These are phyloP conservation scores for Epinephelus malabaricus DNA, from an alignment of 2,797 vertebrate genomes.

Conservation along the genomic window DNA sequence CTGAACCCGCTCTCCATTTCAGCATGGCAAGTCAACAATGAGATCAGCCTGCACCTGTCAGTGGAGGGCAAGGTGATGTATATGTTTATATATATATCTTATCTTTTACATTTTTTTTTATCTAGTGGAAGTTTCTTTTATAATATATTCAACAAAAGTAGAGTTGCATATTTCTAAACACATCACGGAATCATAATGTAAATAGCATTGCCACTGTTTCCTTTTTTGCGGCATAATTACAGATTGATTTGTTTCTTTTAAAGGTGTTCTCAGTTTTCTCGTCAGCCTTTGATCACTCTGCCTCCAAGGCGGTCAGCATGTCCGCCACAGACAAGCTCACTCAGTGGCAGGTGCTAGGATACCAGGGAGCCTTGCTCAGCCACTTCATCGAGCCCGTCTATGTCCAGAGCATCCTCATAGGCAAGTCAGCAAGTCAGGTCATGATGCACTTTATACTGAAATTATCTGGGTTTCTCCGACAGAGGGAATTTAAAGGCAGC, in stretches of 20 bases:
- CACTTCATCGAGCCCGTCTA: constrained; percentile 96
- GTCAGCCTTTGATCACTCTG: constrained; percentile 78
- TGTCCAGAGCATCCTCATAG: constrained; percentile 91
- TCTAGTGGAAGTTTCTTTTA: not conserved
- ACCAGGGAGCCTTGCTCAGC: constrained; percentile 95
- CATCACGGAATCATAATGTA: not conserved
- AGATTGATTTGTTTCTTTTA: constrained; percentile 5
- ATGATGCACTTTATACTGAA: not conserved
- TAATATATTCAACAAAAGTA: not conserved
- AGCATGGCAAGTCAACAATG: constrained; percentile 90
- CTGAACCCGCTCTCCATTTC: constrained; percentile 90
- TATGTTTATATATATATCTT: no score
- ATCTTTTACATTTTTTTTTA: not conserved
- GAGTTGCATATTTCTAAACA: not conserved
- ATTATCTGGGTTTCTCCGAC: not conserved
- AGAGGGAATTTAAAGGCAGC: not conserved
- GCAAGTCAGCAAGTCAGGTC: constrained; percentile 77
- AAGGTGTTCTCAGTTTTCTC: constrained; percentile 89
- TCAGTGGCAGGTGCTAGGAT: constrained; percentile 95
- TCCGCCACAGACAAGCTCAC: constrained; percentile 94
- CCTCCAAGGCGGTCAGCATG: constrained; percentile 90
- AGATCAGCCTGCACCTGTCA: constrained; percentile 92
- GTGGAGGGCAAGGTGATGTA: constrained; percentile 89
- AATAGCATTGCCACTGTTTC: not conserved
- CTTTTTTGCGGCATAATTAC: not conserved